phyloP scores from a whole-genome alignment of 1,140 invertebrate species.

The Stenopsyche tienmushanensis region DNA sequence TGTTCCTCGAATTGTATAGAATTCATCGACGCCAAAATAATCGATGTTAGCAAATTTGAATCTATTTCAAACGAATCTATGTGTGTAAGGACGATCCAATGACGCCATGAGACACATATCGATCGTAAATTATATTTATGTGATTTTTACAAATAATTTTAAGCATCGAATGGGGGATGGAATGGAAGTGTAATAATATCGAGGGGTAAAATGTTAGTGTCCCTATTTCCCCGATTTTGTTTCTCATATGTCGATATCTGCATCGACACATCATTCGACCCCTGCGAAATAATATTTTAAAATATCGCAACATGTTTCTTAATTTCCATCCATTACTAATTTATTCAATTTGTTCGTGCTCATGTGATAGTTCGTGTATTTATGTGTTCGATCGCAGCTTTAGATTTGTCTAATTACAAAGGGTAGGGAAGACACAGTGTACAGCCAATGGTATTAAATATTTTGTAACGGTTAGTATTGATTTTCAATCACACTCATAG shows the following conservation, averaged over 20 bases:
- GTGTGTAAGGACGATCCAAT: too few relatives aligned
- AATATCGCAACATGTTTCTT: background rate
- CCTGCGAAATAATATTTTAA: background rate
- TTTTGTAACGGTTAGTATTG: constrained; percentile 21
- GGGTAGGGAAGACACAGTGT: background rate
- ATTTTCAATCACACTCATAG: constrained; percentile 21
- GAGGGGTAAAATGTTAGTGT: constrained; percentile 17
- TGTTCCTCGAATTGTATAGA: too few relatives aligned
- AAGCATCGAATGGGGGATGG: constrained; percentile 2
- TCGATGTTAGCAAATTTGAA: too few relatives aligned
- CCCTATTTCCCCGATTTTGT: constrained; percentile 18
- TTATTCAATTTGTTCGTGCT: background rate
- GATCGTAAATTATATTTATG: constrained; percentile 5
- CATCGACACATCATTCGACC: background rate
- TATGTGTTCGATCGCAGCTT: constrained; percentile 2
- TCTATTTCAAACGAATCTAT: too few relatives aligned
- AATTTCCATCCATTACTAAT: background rate
- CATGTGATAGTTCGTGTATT: constrained; percentile 1
- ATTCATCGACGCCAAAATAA: too few relatives aligned
- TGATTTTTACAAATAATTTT: constrained; percentile 20
- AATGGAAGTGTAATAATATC: constrained; percentile 9
- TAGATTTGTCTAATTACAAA: constrained; percentile 24
- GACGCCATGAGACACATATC: too few relatives aligned
- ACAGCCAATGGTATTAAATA: background rate
- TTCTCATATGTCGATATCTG: constrained; percentile 1